These are phyloP conservation scores for Ctenosaura bakeri DNA, from an alignment of 2,797 vertebrate species.

Conservation along the genomic window DNA sequence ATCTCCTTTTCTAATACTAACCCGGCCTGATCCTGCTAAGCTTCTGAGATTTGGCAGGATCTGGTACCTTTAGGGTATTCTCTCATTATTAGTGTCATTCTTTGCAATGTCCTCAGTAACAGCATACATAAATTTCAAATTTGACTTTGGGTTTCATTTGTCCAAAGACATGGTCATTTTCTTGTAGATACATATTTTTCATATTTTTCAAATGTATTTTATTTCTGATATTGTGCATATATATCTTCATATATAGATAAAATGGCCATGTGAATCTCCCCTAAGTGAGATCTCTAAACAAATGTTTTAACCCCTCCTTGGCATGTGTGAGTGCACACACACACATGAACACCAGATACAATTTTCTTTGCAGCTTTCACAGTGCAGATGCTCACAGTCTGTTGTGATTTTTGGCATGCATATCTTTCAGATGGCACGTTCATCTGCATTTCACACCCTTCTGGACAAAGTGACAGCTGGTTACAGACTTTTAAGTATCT, in stretches of 20 bases:
- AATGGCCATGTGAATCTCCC: constrained; percentile 40
- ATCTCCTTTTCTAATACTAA: background rate
- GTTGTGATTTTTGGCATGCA: constrained; percentile 63
- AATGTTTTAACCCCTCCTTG: background rate
- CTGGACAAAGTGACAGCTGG: constrained; percentile 66
- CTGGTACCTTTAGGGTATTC: too few species aligned
- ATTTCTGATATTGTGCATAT: constrained; percentile 15
- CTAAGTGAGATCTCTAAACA: background rate
- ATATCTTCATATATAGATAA: constrained; percentile 57
- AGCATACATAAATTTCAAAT: background rate
- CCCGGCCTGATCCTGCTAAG: too few species aligned
- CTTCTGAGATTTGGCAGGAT: too few species aligned
- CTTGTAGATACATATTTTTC: fast-evolving
- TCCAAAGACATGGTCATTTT: background rate
- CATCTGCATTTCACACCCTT: constrained; percentile 66
- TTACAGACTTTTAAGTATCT: constrained; percentile 69
- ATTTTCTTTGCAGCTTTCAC: constrained; percentile 66
- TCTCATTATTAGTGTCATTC: too few species aligned
- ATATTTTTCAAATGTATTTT: background rate
- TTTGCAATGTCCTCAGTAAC: background rate
- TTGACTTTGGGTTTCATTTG: background rate
- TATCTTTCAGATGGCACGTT: constrained; percentile 71
- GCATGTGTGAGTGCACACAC: background rate
- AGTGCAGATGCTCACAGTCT: constrained; percentile 72
- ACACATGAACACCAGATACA: background rate